phyloP scores from a whole-genome alignment of 64 coral and sea anemone genomes.

The Acropora tenuis region DNA sequence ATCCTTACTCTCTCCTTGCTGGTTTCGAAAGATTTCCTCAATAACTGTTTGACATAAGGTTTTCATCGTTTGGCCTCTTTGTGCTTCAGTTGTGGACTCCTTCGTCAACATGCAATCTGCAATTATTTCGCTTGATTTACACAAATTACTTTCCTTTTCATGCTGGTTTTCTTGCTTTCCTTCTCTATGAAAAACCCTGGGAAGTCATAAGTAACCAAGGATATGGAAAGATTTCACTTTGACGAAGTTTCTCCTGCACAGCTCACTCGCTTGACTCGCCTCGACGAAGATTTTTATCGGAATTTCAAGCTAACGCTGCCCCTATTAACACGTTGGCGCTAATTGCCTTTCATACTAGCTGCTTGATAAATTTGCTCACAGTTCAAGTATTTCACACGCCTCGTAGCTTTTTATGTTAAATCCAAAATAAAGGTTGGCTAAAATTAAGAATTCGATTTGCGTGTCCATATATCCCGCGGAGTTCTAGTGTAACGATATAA shows the following conservation, averaged over 20 bases:
- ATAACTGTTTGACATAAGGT: conserved; percentile 36
- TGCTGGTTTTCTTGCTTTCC: not conserved
- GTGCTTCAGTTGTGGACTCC: not conserved
- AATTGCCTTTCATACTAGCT: not conserved
- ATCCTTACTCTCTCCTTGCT: conserved; percentile 7
- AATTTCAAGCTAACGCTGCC: not conserved
- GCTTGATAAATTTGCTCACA: not conserved
- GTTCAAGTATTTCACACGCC: not conserved
- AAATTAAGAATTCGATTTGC: no score
- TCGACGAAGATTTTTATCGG: not conserved
- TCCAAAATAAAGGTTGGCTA: not conserved
- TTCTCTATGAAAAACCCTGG: not conserved
- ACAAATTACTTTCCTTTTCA: not conserved
- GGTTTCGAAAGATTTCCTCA: conserved; percentile 31
- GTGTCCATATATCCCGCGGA: no score
- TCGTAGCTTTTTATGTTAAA: conserved; percentile 21
- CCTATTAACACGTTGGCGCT: not conserved
- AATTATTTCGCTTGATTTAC: not conserved
- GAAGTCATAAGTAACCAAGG: not conserved
- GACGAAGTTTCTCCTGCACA: not conserved
- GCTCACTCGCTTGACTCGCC: not conserved
- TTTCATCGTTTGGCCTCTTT: not conserved
- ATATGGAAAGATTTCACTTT: not conserved
- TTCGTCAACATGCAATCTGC: not conserved
- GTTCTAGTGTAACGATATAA: no score